A percentile compares a stretch with the other conserved stretches of the same genome.
phyloP scores from a whole-genome alignment of 2,113 vertebrate genomes.

The Epinephelus cyanopodus region DNA sequence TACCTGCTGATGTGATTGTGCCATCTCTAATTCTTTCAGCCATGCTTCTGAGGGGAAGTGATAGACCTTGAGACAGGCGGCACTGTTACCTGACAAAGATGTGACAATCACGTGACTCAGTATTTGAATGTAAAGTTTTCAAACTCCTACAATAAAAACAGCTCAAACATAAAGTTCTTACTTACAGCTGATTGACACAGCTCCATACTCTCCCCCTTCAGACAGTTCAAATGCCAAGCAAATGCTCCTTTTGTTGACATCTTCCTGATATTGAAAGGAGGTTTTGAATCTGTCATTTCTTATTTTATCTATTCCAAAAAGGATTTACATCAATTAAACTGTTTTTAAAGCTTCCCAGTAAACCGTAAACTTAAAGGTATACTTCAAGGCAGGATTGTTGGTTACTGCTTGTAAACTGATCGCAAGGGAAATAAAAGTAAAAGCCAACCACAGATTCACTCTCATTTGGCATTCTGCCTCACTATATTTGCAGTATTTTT shows the following conservation, averaged over 20 bases:
- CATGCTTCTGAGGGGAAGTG: slow-evolving; percentile 87
- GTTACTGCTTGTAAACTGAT: no score
- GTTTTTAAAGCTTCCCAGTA: no score
- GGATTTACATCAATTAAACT: background rate
- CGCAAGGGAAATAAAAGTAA: no score
- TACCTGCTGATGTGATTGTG: slow-evolving; percentile 53
- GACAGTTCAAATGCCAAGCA: slow-evolving; percentile 84
- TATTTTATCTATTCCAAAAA: background rate
- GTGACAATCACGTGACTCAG: background rate
- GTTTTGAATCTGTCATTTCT: background rate
- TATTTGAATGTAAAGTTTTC: background rate
- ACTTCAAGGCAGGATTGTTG: no score
- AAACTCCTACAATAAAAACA: background rate
- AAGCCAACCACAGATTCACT: no score
- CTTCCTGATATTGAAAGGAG: slow-evolving; percentile 78
- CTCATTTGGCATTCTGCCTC: no score
- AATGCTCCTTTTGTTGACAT: slow-evolving; percentile 83
- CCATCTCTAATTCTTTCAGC: slow-evolving; percentile 83
- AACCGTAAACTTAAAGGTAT: no score
- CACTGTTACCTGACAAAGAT: slow-evolving; percentile 83
- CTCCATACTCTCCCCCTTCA: slow-evolving; percentile 83
- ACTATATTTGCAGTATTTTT: no score
- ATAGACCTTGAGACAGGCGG: slow-evolving; percentile 89
- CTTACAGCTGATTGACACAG: slow-evolving; percentile 89
- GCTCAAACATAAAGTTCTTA: background rate